Evolutionary conservation across 2,888 invertebrate genomes (phyloP).

Genomic region (Tyria jacobaeae): DNA sequence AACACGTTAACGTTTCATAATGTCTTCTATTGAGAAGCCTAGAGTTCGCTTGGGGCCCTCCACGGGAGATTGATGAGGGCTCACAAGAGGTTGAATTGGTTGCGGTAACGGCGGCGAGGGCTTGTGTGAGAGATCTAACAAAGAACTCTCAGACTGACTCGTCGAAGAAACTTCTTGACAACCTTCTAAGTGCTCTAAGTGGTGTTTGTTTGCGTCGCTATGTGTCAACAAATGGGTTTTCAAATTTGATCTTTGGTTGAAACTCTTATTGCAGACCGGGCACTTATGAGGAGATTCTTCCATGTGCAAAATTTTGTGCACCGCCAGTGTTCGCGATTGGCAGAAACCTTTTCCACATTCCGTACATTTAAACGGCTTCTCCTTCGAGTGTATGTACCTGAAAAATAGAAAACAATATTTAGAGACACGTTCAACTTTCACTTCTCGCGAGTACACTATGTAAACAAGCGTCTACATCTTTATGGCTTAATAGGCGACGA

Average conservation of each 20-base stretch:
- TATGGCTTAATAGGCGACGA: constrained; percentile 65
- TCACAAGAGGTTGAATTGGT: constrained; percentile 62
- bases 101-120: constrained; percentile 70
- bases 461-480: constrained; percentile 65
- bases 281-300: constrained; percentile 98
- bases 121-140: constrained; percentile 87
- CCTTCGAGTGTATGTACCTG: constrained; percentile 99
- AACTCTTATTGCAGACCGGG: constrained; percentile 94
- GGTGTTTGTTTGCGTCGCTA: constrained; percentile 88
- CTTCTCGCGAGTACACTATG: constrained; percentile 58
- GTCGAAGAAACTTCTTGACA: constrained; percentile 85
- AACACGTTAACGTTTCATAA: constrained; percentile 91
- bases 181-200: constrained; percentile 81
- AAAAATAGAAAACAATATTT: constrained; percentile 72
- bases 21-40: constrained; percentile 95
- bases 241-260: constrained; percentile 96
- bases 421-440: constrained; percentile 63
- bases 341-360: constrained; percentile 99
- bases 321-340: constrained; percentile 97
- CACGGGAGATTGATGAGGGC: constrained; percentile 72
- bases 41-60: constrained; percentile 81
- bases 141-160: constrained; percentile 79
- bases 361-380: constrained; percentile 98
- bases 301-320: constrained; percentile 97
- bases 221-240: constrained; percentile 96